Evolutionary conservation across 2,113 vertebrate genomes (phyloP).

Genomic region (Guaruba guarouba): DNA sequence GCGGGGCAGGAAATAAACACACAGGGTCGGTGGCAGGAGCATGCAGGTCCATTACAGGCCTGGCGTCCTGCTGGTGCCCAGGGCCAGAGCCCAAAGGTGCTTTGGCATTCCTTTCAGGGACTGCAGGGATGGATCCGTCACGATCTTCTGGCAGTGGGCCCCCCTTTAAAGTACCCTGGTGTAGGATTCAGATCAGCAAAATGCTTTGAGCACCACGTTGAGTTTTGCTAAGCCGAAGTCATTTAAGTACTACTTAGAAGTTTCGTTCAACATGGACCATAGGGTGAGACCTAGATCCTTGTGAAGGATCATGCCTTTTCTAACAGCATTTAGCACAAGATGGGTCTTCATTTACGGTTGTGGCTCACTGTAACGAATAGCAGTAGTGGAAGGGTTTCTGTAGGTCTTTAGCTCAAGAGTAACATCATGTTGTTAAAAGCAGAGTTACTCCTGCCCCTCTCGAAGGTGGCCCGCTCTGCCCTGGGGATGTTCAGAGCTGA

Average conservation of each 20-base stretch:
- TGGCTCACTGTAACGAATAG: background rate
- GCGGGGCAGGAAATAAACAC: background rate
- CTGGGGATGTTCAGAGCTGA: background rate
- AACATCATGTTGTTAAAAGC: background rate
- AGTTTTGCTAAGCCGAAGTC: background rate
- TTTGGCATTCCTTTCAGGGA: background rate
- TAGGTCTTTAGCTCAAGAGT: background rate
- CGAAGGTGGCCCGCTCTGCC: background rate
- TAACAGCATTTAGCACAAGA: background rate
- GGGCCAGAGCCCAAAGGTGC: background rate
- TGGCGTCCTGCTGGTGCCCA: background rate
- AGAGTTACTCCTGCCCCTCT: background rate
- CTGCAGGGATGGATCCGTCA: background rate
- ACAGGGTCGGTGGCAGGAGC: background rate
- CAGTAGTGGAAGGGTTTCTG: background rate
- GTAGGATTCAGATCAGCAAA: background rate
- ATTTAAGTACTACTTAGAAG: background rate
- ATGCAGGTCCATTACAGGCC: background rate
- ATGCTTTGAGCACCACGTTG: background rate
- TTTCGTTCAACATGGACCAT: rapidly evolving
- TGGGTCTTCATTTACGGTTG: background rate
- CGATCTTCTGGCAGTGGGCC: background rate
- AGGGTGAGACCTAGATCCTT: background rate
- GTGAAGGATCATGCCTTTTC: background rate
- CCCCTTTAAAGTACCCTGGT: rapidly evolving